Percentiles rank a stretch among this genome's conserved stretches.
Evolutionary conservation across 2,797 vertebrate genomes (phyloP).

Genomic region (Phylloscopus collybita): DNA sequence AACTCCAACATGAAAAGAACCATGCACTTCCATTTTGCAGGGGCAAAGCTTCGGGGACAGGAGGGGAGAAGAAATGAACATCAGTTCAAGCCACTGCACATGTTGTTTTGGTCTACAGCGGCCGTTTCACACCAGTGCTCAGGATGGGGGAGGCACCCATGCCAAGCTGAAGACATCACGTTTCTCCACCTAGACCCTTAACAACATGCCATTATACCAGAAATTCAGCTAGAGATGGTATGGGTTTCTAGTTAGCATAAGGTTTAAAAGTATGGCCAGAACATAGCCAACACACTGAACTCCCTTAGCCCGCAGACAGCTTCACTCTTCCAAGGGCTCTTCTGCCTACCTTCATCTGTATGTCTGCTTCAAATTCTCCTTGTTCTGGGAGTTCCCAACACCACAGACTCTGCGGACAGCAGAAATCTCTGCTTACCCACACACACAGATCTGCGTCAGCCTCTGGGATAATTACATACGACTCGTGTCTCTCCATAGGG

Average conservation of each 20-base stretch:
- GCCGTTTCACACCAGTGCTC: background rate
- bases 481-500: slow-evolving; percentile 7
- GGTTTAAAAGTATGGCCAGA: background rate
- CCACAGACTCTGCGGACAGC: background rate
- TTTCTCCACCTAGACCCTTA: background rate
- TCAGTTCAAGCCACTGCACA: background rate
- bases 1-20: background rate
- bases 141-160: background rate
- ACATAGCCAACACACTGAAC: background rate
- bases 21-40: background rate
- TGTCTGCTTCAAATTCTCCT: background rate
- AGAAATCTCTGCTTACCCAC: slow-evolving; percentile 44
- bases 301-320: background rate
- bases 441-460: background rate
- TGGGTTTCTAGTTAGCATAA: background rate
- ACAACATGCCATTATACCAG: background rate
- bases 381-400: slow-evolving; percentile 7
- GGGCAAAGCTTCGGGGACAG: background rate
- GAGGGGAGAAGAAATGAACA: background rate
- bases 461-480: slow-evolving; percentile 21
- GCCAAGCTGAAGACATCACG: background rate
- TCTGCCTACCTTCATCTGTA: background rate
- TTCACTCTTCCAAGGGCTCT: background rate
- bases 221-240: background rate
- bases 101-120: background rate